Evolutionary conservation across 2,113 vertebrate species (phyloP), one percentile per base, ranked within the genome.

Genomic region (Salvator merianae): DNA sequence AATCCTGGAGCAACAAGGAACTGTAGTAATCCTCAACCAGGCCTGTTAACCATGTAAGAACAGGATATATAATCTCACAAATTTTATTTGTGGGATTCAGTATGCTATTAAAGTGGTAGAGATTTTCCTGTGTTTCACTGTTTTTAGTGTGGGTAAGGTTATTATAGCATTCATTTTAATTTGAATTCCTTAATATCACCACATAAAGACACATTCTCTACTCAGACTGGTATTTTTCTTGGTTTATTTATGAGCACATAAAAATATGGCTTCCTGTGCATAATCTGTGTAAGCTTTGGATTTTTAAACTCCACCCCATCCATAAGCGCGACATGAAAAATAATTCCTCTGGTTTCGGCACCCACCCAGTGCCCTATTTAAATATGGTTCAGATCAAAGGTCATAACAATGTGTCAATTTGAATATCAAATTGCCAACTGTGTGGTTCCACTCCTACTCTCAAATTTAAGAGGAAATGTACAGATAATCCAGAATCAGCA

Each of bases 211-310:
- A 86, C 63, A 79, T 84, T 88, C 83, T 66, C 40, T 88, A 90
- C 79, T 90, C 90, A 91, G 91, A 86, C 77, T 89, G 87, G 88
- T 92, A 91, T 93, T 93, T 92, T 93, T 91, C 83, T 93, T 92
- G 83, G 86, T 92, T 94, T 92, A 95, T 95, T 94, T 94, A 94
- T 88, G 92, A 84, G 88, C 88, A 92, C 90, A 92, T 92, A 91
- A 95, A 95, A 82, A 36, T 88, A 93, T 81, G 89, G 90, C 89
- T 95, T 95, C 92, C 90, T 92, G 92, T 91, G 71, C 77, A 88
- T 89, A 93, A 94, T 92, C 88, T 93, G 86, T 85, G 87, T 81
- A 88, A 91, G 82, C 83, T 86, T 86, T 82, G 82, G 92, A 88
- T 85, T 93, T 94, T 93, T 91, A 92, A 91, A 81, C 86, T 90